Evolutionary conservation across 2,113 vertebrate genomes (phyloP).

Genomic region (Onychorhynchus coronatus): DNA sequence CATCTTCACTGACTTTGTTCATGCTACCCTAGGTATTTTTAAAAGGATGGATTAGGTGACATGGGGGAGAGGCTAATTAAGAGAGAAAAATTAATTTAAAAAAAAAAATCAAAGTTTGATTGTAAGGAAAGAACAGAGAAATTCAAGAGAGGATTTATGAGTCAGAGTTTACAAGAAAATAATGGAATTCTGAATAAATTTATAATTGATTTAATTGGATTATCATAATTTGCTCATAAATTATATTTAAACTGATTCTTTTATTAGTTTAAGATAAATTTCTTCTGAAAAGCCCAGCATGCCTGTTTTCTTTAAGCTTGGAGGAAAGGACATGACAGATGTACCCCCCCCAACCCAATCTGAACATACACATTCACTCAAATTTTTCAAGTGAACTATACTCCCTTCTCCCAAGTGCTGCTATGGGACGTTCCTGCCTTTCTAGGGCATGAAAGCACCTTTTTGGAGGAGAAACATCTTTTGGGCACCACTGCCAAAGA

Average conservation of each 20-base stretch:
- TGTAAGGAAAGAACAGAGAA: neutral
- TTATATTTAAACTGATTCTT: neutral
- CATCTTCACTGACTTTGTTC: neutral
- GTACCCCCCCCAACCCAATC: neutral
- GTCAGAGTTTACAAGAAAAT: neutral
- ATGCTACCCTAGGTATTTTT: neutral
- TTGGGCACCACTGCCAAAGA: neutral
- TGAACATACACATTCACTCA: neutral
- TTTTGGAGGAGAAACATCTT: neutral
- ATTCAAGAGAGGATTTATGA: neutral
- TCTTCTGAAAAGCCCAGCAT: neutral
- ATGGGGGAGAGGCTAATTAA: neutral
- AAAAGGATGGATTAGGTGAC: neutral
- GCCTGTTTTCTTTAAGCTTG: neutral
- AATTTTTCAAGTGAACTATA: neutral
- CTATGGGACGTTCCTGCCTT: neutral
- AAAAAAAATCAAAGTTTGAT: neutral
- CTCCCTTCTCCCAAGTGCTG: neutral
- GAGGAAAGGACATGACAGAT: neutral
- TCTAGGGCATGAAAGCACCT: neutral
- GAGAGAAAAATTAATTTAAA: neutral
- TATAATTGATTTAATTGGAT: neutral
- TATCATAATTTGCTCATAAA: neutral
- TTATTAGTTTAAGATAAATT: neutral
- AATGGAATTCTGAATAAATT: neutral